Evolutionary conservation across 2,888 invertebrate genomes (phyloP).

Genomic region (Dendrolimus pini): DNA sequence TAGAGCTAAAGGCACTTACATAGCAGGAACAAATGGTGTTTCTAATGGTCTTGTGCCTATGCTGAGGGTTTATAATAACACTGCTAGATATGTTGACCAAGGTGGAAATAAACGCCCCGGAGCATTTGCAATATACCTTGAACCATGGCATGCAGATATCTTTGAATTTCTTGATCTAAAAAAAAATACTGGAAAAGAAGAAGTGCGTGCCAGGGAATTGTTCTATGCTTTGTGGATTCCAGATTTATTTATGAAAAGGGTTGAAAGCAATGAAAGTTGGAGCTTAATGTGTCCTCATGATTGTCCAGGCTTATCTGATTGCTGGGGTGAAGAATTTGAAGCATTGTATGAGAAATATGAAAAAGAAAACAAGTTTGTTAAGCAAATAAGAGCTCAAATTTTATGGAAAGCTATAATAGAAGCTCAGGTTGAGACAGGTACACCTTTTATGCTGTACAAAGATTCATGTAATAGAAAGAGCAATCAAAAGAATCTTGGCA

Average conservation of each 20-base stretch:
- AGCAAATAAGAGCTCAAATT: constrained; percentile 86
- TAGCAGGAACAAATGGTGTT: constrained; percentile 94
- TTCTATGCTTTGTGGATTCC: constrained; percentile 99
- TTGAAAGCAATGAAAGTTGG: constrained; percentile 91
- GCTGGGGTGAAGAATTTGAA: constrained; percentile 97
- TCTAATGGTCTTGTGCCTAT: constrained; percentile 98
- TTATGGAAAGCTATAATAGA: constrained; percentile 97
- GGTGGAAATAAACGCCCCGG: constrained; percentile 98
- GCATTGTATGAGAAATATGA: constrained; percentile 92
- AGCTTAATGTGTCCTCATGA: constrained; percentile 98
- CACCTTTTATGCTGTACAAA: constrained; percentile 97
- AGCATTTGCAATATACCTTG: constrained; percentile 97
- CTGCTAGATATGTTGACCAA: constrained; percentile 97
- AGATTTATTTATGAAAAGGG: constrained; percentile 97
- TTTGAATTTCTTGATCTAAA: constrained; percentile 96
- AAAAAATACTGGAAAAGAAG: constrained; percentile 97
- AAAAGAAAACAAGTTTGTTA: constrained; percentile 81
- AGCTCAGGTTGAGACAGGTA: constrained; percentile 98
- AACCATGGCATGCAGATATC: constrained; percentile 99
- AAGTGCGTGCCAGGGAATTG: constrained; percentile 94
- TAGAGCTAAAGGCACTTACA: constrained; percentile 92
- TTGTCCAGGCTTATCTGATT: constrained; percentile 92
- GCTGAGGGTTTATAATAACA: constrained; percentile 96
- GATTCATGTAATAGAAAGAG: constrained; percentile 98
- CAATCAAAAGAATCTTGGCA: constrained; percentile 98